Base-by-base conservation (phyloP, 2,888 invertebrate species). In the Scaptomyza tumidula region DNA sequence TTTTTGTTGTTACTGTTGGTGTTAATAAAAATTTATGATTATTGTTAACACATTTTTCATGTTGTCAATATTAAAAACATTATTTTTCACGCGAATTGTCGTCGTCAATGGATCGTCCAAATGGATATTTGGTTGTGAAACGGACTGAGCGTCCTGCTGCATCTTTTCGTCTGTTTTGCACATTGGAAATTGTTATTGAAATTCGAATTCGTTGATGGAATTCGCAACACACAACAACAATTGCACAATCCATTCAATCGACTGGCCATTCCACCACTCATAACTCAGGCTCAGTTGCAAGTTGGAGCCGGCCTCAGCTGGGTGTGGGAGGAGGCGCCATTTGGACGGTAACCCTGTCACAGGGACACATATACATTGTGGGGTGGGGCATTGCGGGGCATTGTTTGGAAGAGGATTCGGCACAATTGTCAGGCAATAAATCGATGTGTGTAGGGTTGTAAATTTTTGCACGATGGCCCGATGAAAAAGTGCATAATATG, bases 11-110 rank as follows among this genome's bases (percentile, higher is more conserved):
- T 24, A 24, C 24, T 24, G 24, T 29, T 29, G 69, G 63, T 90
- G 90, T 88, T 89, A 86, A 90, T 90, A 91, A 90, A 90, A 90
- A 91, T 90, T 90, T 91, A 90, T 90, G 90, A 91, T 91, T 91
- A 90, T 90, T 91, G 90, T 91, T 91, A 90, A 82, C 91, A 89
- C 91, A 90, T 90, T 90, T 91, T 81, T 90, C 90, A 90, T 81
- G 90, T 80, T 89, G 90, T 86, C 90, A 90, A 91, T 91, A 91
- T 90, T 89, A 84, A 90, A 90, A 91, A 88, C 89, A 90, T 90
- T 90, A 90, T 88, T 89, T 90, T 90, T 81, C 90, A 86, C 80
- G 71, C 86, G 90, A 86, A 79, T 80, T 83, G 83, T 76, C 75
- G 78, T 72, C 79, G 78, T 73, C 86, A 88, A 74, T 78, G 70